phyloP scores from a whole-genome alignment of 2,888 invertebrate species.

The Hedya salicella region DNA sequence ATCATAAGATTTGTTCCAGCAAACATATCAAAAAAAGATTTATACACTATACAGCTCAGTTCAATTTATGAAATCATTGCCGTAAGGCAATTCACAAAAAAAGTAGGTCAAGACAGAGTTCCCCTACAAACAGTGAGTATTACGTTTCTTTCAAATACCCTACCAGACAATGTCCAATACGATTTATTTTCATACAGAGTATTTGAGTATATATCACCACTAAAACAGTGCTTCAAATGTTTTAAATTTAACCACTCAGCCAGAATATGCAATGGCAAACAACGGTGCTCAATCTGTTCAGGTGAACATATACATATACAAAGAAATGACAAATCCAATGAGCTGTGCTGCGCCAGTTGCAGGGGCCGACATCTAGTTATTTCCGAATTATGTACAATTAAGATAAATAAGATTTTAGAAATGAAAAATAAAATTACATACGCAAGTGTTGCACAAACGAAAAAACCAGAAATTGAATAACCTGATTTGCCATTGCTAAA shows the following conservation, averaged over 20 bases:
- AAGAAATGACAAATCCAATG: slow-evolving; percentile 27
- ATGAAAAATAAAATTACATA: slow-evolving; percentile 37
- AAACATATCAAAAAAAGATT: slow-evolving; percentile 31
- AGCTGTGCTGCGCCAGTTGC: slow-evolving; percentile 35
- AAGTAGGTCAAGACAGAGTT: slow-evolving; percentile 9
- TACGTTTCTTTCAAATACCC: slow-evolving; percentile 14
- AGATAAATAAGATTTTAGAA: slow-evolving; percentile 33
- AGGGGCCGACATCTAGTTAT: slow-evolving; percentile 31
- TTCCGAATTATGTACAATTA: slow-evolving; percentile 31
- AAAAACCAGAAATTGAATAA: slow-evolving; percentile 1
- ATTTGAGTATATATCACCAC: slow-evolving; percentile 38
- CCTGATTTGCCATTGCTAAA: background rate
- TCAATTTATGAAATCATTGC: slow-evolving; percentile 10
- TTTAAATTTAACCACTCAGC: slow-evolving; percentile 19
- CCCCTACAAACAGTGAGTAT: slow-evolving; percentile 3
- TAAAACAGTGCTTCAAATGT: slow-evolving; percentile 25
- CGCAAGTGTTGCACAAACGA: slow-evolving; percentile 13
- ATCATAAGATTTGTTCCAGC: slow-evolving; percentile 13
- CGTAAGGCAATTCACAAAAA: slow-evolving; percentile 2
- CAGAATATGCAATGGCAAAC: background rate
- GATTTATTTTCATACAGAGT: slow-evolving; percentile 38
- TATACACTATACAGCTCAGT: background rate
- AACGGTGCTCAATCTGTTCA: background rate
- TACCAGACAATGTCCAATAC: slow-evolving; percentile 25
- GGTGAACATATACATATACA: slow-evolving; percentile 26